Base-by-base conservation (phyloP, 2,113 vertebrate genomes). In the Asarcornis scutulata region DNA sequence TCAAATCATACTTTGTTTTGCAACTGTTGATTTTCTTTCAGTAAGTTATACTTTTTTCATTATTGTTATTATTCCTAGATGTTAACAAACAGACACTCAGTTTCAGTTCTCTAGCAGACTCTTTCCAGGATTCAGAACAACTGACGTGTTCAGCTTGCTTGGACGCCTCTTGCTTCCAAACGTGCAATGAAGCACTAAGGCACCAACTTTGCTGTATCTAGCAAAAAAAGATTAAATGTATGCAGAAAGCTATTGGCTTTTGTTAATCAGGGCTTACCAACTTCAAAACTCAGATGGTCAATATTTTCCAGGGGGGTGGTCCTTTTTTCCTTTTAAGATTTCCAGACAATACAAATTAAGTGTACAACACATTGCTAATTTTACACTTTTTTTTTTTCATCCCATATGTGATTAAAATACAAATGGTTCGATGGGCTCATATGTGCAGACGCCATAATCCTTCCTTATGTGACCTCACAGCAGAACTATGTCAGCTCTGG, bases 1-100 rank as follows among this genome's bases (percentile, higher is more conserved):
- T 95, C 63, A 32, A 96, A 93, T 84, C 88, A 95, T 3, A 4
- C 78, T 93, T 94, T 83, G 31, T 44, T 96, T 96, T 90, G 32
- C 26, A 89, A 63, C 68, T 84, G 38, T 93, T 69, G 25, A 6
- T 16, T 7, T 69, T 42, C 21, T 76, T 46, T 8, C 3, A 20
- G 3, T 75, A 79, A 88, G 8, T 56, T 62, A 62, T 3, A 91
- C 7, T 44, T 93, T 95, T 88, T 81, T 34, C 46, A 66, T 93
- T 66, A 72, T 36, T 93, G 26, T 66, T 91, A 32, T 32, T 86
- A 38, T 56, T 92, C 38, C 29, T 63, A 71, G 44, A 26, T 68
- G 25, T 73, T 91, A 89, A 92, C 66, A 80, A 83, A 26, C 38
- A 46, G 17, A 71, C 20, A 91, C 15, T 44, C 17, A 11, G 7